Percentiles rank a stretch among this genome's conserved stretches.
phyloP scores from a whole-genome alignment of 2,797 vertebrate species.

The Psittacula derbiana region DNA sequence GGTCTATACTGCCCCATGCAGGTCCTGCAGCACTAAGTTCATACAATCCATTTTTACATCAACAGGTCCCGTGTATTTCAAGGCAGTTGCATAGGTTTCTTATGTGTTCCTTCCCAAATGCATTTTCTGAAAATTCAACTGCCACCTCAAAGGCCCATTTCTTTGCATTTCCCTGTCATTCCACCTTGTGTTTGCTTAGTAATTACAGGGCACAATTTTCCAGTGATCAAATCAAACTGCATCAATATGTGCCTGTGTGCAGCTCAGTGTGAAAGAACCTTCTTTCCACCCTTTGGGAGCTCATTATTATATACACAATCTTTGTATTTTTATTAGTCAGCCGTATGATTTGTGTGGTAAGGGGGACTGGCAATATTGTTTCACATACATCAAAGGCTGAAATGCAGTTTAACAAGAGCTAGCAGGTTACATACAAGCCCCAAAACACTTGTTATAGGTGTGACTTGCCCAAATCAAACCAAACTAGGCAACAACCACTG shows the following conservation, averaged over 20 bases:
- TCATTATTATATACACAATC: slow-evolving; percentile 61
- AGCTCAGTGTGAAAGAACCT: slow-evolving; percentile 40
- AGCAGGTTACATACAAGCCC: slow-evolving; percentile 52
- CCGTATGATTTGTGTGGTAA: slow-evolving; percentile 59
- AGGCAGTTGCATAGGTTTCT: background rate
- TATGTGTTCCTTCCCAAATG: background rate
- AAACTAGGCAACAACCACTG: slow-evolving; percentile 29
- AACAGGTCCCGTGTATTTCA: slow-evolving; percentile 13
- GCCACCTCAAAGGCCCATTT: slow-evolving; percentile 43
- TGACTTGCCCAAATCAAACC: slow-evolving; percentile 43
- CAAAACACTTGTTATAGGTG: slow-evolving; percentile 62
- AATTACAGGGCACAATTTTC: slow-evolving; percentile 64
- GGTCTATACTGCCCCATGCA: slow-evolving; percentile 40
- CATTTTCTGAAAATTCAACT: slow-evolving; percentile 33
- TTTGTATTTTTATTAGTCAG: slow-evolving; percentile 58
- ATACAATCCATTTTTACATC: background rate
- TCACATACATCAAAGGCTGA: slow-evolving; percentile 61
- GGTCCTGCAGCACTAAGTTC: background rate
- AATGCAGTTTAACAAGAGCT: slow-evolving; percentile 60
- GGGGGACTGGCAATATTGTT: slow-evolving; percentile 51
- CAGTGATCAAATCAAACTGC: slow-evolving; percentile 58
- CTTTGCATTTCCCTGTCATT: slow-evolving; percentile 46
- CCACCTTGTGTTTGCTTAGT: slow-evolving; percentile 31
- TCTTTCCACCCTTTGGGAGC: slow-evolving; percentile 50
- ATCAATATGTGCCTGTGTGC: slow-evolving; percentile 37